Base-by-base conservation (phyloP, 2,888 invertebrate species). In the Diplazon laetatorius region DNA sequence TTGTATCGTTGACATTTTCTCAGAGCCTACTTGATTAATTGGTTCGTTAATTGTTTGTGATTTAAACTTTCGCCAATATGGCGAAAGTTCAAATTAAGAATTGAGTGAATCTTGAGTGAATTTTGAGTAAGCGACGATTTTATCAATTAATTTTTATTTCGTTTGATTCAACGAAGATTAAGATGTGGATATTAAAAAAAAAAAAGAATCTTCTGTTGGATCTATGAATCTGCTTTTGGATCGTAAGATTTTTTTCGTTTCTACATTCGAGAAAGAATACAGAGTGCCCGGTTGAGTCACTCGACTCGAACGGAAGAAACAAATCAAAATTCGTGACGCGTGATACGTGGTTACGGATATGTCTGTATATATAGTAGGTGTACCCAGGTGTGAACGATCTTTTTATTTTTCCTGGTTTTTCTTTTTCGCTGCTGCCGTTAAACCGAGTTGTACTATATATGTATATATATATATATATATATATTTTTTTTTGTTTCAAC, bases 261-360 rank as follows among this genome's bases (percentile, higher is more conserved):
- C 25, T 12, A 22, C 52, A 6, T 1, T 42, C 10, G 2, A 55
- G 6, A n/a, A n/a, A 52, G 12, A 20, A 48, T 18, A 48, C 20
- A 20, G 48, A 9, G 0, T 16, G 48, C 4, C 18, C 20, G 10
- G 18, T 48, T 20, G 18, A 48, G 14, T 22, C 4, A 46, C 30
- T 46, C 48, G 18, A 14, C n/a, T n/a, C 12, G n/a, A 63, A 63
- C 65, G 70, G 76, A 76, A 70, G 48, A 48, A 25, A 50, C 76
- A 42, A 70, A 70, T 65, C 48, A 48, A 59, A 59, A 70, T 63
- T 70, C 57, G 57, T 59, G 48, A 65, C 48, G 57, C 42, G 63
- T 14, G 44, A 44, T 14, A 22, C 44, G 16, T 46, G 60, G n/a
- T 22, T 22, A 30, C 16, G 8, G 12, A 6, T 14, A 10, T 2